Conservation (phyloP, 2,113 vertebrate genomes). For the Tautogolabrus adspersus region DNA sequence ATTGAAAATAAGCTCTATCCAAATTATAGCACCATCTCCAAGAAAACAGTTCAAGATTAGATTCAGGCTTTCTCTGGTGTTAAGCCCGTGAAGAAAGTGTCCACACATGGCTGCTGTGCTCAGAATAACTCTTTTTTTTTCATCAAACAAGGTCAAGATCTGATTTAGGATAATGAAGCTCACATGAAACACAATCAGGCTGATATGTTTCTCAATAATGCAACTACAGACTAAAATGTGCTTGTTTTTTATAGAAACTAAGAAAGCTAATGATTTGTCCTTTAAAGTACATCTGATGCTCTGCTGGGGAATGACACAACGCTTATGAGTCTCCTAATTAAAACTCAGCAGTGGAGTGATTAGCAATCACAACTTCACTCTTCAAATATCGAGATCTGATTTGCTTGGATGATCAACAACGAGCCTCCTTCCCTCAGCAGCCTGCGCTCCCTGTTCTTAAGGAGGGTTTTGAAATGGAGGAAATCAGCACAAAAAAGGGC, state of each 20-base stretch:
- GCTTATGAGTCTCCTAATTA: conserved; percentile 83
- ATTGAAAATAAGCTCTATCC: conserved; percentile 67
- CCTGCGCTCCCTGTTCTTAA: conserved; percentile 40
- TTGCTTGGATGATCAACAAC: conserved; percentile 82
- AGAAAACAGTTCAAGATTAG: conserved; percentile 51
- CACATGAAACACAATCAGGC: conserved; percentile 11
- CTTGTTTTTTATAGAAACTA: conserved; percentile 54
- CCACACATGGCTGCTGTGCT: conserved; percentile 10
- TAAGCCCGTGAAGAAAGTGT: conserved; percentile 11
- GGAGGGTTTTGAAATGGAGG: conserved; percentile 72
- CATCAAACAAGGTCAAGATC: conserved; percentile 24
- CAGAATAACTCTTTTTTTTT: conserved; percentile 20
- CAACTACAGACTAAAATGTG: conserved; percentile 6
- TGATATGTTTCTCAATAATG: conserved; percentile 14
- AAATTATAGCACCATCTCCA: conserved; percentile 64
- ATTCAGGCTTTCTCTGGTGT: conserved; percentile 15
- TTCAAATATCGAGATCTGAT: conserved; percentile 85
- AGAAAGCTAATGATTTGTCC: conserved; percentile 73
- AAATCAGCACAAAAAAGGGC: conserved; percentile 69
- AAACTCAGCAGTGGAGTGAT: conserved; percentile 82
- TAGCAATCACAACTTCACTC: conserved; percentile 83
- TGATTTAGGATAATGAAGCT: conserved; percentile 22
- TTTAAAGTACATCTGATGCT: conserved; percentile 77
- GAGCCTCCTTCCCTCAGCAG: conserved; percentile 61
- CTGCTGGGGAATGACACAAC: conserved; percentile 73